Conservation (phyloP, 2,888 invertebrate species). For the Therioaphis trifolii region DNA sequence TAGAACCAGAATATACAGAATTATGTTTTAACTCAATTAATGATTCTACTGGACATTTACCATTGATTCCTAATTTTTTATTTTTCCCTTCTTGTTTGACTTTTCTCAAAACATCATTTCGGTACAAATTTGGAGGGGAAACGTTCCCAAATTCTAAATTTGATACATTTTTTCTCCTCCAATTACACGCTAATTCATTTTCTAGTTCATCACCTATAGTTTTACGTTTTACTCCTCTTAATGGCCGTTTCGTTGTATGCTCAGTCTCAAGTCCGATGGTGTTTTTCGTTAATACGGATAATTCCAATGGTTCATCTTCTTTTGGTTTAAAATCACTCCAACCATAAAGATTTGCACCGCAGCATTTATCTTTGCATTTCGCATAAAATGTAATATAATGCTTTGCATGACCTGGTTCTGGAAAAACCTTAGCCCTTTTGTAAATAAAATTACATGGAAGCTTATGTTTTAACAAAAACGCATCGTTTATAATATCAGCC, state of each 20-base stretch:
- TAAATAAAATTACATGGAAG: no score
- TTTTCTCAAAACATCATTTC: neutral
- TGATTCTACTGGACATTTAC: neutral
- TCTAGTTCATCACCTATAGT: neutral
- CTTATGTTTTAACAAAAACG: neutral
- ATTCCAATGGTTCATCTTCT: neutral
- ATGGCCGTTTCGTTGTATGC: neutral
- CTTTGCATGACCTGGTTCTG: no score
- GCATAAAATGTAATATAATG: neutral
- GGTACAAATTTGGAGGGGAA: neutral
- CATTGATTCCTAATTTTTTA: neutral
- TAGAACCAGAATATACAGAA: no score
- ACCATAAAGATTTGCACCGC: neutral
- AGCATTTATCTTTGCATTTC: conserved; percentile 10
- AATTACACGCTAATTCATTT: neutral
- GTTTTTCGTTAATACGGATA: neutral
- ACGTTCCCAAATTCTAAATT: neutral
- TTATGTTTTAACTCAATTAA: no score
- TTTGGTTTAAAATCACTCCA: neutral
- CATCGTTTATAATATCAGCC: neutral
- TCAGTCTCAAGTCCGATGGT: neutral
- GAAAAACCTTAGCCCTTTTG: no score
- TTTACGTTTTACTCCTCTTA: neutral
- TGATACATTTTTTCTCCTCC: neutral
- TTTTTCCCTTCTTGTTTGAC: neutral